phyloP scores from a whole-genome alignment of 2,888 invertebrate genomes.

The Xestia sexstrigata region DNA sequence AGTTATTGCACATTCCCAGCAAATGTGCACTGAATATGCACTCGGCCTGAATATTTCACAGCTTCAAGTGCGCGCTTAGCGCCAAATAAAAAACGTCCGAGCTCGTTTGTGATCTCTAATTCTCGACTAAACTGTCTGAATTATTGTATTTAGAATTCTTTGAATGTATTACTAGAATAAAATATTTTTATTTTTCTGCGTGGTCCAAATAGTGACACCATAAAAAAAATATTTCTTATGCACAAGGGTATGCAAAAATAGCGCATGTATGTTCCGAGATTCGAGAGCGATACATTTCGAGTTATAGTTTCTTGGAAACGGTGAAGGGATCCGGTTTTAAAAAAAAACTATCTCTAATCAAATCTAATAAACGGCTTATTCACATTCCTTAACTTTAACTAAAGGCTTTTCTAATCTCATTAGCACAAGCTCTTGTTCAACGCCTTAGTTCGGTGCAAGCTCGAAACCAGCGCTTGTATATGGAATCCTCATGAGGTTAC shows the following conservation, averaged over 20 bases:
- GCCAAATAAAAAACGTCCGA: slow-evolving; percentile 56
- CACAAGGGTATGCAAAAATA: neutral
- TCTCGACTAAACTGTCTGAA: slow-evolving; percentile 37
- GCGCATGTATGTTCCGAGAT: neutral
- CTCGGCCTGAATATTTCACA: slow-evolving; percentile 75
- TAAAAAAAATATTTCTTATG: no score
- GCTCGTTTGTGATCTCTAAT: slow-evolving; percentile 49
- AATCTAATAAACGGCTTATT: no score
- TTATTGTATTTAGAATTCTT: slow-evolving; percentile 27
- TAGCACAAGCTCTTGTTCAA: no score
- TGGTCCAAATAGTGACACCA: neutral
- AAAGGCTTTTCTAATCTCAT: no score
- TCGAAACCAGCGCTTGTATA: no score
- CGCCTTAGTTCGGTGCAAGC: no score
- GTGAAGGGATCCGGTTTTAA: neutral
- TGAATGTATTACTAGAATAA: neutral
- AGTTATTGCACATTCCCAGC: slow-evolving; percentile 81
- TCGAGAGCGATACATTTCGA: neutral
- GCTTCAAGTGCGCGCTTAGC: slow-evolving; percentile 63
- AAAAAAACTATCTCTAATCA: neutral
- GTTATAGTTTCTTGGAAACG: neutral
- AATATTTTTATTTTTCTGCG: neutral
- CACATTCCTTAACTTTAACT: no score
- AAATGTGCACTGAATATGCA: slow-evolving; percentile 78
- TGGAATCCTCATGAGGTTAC: no score